These are phyloP conservation scores for Medauroidea extradentata DNA, from an alignment of 1,140 invertebrate genomes.

Conservation along the genomic window DNA sequence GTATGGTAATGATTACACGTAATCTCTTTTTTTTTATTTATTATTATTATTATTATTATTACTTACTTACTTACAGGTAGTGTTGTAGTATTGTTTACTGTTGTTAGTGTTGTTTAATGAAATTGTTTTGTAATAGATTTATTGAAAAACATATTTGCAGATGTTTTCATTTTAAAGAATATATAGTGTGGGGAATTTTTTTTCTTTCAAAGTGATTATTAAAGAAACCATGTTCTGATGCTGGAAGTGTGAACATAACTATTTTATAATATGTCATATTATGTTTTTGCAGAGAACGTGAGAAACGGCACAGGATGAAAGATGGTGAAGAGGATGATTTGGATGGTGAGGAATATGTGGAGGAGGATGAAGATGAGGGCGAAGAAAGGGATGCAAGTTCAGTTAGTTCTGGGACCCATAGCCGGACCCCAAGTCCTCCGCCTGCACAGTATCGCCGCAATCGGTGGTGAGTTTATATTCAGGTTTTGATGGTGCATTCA, in stretches of 20 bases:
- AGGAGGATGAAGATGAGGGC: constrained; percentile 8
- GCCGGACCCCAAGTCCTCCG: neutral
- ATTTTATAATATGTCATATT: neutral
- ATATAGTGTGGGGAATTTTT: too few species aligned
- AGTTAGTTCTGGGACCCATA: neutral
- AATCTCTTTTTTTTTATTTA: too few species aligned
- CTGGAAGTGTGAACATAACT: neutral
- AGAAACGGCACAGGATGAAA: constrained; percentile 39
- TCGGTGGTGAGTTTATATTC: constrained; percentile 1
- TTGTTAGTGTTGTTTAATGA: too few species aligned
- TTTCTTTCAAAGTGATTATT: too few species aligned
- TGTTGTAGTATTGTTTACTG: too few species aligned
- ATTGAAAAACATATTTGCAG: neutral
- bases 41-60: too few species aligned
- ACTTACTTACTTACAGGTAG: too few species aligned
- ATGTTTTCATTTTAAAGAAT: neutral
- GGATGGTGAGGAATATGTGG: constrained; percentile 40
- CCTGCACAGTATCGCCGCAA: neutral
- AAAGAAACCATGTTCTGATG: too few species aligned
- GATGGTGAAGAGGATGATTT: constrained; percentile 5
- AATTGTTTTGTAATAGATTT: too few species aligned
- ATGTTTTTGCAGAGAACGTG: constrained; percentile 39
- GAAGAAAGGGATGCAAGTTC: neutral
- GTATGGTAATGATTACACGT: too few species aligned
- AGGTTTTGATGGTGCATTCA: too few species aligned